Base-by-base conservation (phyloP, 2,113 vertebrate species). In the Epinephelus lanceolatus region DNA sequence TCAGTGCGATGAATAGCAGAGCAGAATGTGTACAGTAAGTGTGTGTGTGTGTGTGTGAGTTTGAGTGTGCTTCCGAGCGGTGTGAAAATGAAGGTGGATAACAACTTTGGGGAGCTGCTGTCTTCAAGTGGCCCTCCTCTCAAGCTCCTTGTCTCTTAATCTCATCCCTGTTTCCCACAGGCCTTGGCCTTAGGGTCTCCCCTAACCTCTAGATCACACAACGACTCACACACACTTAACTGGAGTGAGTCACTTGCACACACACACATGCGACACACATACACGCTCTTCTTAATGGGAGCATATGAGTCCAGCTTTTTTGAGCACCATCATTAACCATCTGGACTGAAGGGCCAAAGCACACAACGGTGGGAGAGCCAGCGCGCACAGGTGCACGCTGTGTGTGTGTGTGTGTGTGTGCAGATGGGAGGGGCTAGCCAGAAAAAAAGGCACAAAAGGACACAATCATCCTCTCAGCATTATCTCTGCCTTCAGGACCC, bases 241-340 rank as follows among this genome's bases (percentile, higher is more conserved):
- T 70, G 37, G 19, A 45, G 40, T 78, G 78, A 89, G 65, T 81
- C 75, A 82, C 60, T 47, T 6, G 3, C 45, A 42, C 21, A 55
- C 49, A 65, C 61, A 68, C 74, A 61, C 15, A 18, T 30, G 60
- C 79, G 23, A 45, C 33, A 71, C 69, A 69, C 6, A 6, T 21
- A 75, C 69, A 65, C 13, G 2, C 7, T 51, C 52, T 84, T 75
- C 81, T 88, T 81, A 85, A 87, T 71, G 71, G 67, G 63, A 83
- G 30, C 45, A 82, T 45, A 57, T 19, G 25, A 62, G 76, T 74
- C 68, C 71, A 75, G 65, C 42, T 83, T 86, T 86, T 90, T 83
- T 69, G 68, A 88, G 89, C 68, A 71, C 42, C 70, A 83, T 75
- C 86, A 91, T 87, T 86, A 89, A 90, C 81, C 83, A 88, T 86